phyloP scores from a whole-genome alignment of 23 tunicate species.

The Ciona savignyi region DNA sequence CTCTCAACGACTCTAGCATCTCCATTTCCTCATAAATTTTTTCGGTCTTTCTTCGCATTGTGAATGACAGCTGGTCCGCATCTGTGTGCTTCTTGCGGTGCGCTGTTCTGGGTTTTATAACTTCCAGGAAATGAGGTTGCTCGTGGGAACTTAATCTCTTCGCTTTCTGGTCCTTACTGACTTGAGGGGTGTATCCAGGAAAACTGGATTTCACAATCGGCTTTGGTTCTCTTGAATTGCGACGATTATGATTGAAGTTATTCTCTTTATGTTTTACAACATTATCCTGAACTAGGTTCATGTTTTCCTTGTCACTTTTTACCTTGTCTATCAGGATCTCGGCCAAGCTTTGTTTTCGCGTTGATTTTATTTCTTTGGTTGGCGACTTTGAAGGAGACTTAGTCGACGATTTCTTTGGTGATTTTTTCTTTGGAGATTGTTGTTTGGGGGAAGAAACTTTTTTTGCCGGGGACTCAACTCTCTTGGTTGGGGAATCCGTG shows the following conservation, averaged over 20 bases:
- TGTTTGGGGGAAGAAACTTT: not conserved
- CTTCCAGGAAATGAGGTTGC: constrained; percentile 48
- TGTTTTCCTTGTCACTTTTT: constrained; percentile 1
- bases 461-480: not conserved
- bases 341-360: not conserved
- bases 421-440: not conserved
- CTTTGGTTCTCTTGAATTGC: constrained; percentile 7
- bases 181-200: constrained; percentile 46
- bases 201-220: constrained; percentile 6
- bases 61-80: constrained; percentile 44
- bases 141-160: constrained; percentile 16
- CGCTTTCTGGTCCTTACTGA: not conserved
- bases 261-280: not conserved
- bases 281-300: not conserved
- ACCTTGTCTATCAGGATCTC: not conserved
- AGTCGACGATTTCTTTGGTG: constrained; percentile 6
- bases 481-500: not conserved
- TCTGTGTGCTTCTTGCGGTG: constrained; percentile 10
- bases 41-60: constrained; percentile 87
- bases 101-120: constrained; percentile 64
- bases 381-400: not conserved
- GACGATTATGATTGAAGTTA: constrained; percentile 9
- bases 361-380: not conserved
- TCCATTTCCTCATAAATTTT: constrained; percentile 89
- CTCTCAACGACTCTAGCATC: constrained; percentile 52